Evolutionary conservation across 2,888 invertebrate species (phyloP).

Genomic region (Adelognathus sp.): DNA sequence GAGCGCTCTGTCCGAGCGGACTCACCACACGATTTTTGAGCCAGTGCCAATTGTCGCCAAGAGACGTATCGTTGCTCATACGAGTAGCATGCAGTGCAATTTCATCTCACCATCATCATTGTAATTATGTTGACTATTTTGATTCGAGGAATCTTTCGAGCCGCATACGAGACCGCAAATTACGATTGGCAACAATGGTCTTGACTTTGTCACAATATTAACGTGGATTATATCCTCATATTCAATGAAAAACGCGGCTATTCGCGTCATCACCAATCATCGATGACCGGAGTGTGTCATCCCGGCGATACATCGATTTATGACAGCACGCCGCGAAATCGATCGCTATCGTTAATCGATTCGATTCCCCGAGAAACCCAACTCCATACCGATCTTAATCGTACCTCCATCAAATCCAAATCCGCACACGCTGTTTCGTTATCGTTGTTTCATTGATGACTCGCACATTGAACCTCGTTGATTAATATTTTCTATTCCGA

Average conservation of each 20-base stretch:
- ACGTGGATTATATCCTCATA: conserved; percentile 2
- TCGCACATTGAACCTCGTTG: not conserved
- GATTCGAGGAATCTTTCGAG: not conserved
- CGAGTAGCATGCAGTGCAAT: not conserved
- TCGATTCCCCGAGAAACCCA: not conserved
- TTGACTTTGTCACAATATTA: not conserved
- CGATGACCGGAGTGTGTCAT: not conserved
- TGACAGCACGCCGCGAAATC: not conserved
- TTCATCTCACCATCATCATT: too few relatives aligned
- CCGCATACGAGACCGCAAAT: not conserved
- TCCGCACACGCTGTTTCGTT: not conserved
- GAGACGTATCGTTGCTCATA: not conserved
- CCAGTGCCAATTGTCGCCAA: conserved; percentile 12
- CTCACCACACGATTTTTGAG: conserved; percentile 31
- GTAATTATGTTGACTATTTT: not conserved
- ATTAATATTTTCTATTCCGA: not conserved
- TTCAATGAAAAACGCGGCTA: too few relatives aligned
- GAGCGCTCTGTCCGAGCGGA: conserved; percentile 13
- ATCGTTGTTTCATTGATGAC: not conserved
- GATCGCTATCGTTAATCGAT: not conserved
- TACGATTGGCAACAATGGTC: conserved; percentile 18
- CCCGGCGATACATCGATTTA: conserved; percentile 34
- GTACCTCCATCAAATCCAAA: too few relatives aligned
- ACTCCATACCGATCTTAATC: not conserved
- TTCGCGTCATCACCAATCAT: too few relatives aligned